Conservation (phyloP, 2,888 invertebrate genomes). For the Dasypogon diadema region DNA sequence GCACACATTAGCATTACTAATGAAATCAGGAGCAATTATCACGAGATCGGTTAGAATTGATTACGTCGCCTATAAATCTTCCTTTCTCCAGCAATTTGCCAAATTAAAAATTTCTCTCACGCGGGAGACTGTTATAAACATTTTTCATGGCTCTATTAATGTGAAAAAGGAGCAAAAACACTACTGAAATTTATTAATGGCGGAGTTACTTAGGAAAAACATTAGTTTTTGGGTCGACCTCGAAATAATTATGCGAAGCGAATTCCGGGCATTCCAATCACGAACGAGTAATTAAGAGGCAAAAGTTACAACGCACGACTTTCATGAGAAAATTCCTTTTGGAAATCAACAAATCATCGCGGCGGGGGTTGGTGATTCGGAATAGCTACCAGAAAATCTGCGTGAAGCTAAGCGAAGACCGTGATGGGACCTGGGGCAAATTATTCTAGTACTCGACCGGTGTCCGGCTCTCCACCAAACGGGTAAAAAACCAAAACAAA, state of each 20-base stretch:
- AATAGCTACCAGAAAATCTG: conserved; percentile 47
- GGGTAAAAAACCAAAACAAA: conserved; percentile 29
- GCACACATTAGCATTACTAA: conserved; percentile 14
- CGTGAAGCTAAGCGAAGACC: conserved; percentile 4
- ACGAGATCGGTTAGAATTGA: conserved; percentile 30
- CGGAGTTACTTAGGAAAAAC: neutral
- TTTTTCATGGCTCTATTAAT: conserved; percentile 31
- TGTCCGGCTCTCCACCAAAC: neutral
- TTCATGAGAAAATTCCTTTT: conserved; percentile 39
- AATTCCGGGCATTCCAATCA: conserved; percentile 48
- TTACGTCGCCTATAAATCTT: conserved; percentile 31
- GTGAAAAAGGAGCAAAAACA: conserved; percentile 10
- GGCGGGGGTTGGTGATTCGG: conserved; percentile 40
- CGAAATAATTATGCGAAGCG: conserved; percentile 36
- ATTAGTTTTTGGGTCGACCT: conserved; percentile 25
- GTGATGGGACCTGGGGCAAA: neutral
- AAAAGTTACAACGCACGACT: conserved; percentile 15
- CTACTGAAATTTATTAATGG: conserved; percentile 15
- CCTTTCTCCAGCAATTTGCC: conserved; percentile 42
- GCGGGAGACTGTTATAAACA: conserved; percentile 11
- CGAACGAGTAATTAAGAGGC: conserved; percentile 36
- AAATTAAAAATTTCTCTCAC: conserved; percentile 22
- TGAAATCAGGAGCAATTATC: conserved; percentile 40
- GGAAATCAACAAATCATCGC: conserved; percentile 47
- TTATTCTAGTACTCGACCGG: conserved; percentile 10